Base-by-base conservation (phyloP, 2,888 invertebrate genomes). In the Cordylochernes scorpioides region DNA sequence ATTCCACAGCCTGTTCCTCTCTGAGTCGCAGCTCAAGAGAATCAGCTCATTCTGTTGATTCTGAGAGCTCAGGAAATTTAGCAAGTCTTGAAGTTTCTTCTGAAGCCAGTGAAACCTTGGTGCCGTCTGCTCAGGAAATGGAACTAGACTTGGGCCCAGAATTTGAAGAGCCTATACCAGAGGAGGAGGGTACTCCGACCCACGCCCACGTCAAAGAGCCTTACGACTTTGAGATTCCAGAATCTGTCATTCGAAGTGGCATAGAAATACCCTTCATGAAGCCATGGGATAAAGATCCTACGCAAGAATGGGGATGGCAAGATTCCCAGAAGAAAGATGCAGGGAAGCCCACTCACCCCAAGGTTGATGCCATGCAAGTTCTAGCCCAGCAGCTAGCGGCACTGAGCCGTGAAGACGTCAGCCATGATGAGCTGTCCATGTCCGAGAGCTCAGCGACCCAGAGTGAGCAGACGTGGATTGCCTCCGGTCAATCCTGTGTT, bases 101-200 rank as follows among this genome's bases (percentile, higher is more conserved):
- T 17, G 86, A 88, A 52, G 62, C 72, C 15, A 84, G 84, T 1
- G 86, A 86, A 57, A 91, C 88, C 2, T 55, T 91, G 6, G 71
- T 91, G 7, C 78, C 84, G 9, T 84, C 88, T 3, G 71, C 73
- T 6, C 68, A 72, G 47, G 80, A 80, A 50, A 53, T 71, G 27
- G 54, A 55, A 30, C 46, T 49, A 24, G 54, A 55, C 13, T 45
- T 46, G 30, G 50, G 70, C 47, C 67, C 68, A 43, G 71, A 71
- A 43, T 61, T 71, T 36, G 63, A 48, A 27, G 44, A 47, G 29
- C 45, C 54, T 5, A 53, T 53, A 29, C 49, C 52, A 16, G 54
- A 55, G 36, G 55, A 55, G 45, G 53, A 54, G 30, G 50, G 51
- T 5, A 51, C 50, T 15, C 29, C 33, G 24, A 28, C 35, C 5